Percentiles rank a stretch among this genome's conserved stretches.
Evolutionary conservation across 2,797 vertebrate genomes (phyloP).

Genomic region (Centropyge bicolor): DNA sequence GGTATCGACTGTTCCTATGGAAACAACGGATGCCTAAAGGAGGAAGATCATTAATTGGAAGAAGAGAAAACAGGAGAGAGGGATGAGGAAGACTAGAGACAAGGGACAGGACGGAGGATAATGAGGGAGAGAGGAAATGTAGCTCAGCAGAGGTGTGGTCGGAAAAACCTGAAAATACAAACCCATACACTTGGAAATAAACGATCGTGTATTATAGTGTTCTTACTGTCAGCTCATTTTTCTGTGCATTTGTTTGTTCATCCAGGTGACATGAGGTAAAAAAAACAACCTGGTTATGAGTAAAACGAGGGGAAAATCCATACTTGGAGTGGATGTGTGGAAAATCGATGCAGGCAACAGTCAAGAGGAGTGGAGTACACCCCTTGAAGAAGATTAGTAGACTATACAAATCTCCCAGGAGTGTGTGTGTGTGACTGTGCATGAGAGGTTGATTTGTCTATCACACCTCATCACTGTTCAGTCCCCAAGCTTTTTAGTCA

Average conservation of each 20-base stretch:
- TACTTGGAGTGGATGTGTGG: slow-evolving; percentile 41
- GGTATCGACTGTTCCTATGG: slow-evolving; percentile 88
- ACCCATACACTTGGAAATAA: not conserved
- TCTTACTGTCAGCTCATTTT: not conserved
- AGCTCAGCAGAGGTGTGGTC: slow-evolving; percentile 39
- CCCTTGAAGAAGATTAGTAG: slow-evolving; percentile 47
- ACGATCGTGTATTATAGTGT: slow-evolving; percentile 2
- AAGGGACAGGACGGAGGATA: slow-evolving; percentile 52
- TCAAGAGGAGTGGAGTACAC: slow-evolving; percentile 33
- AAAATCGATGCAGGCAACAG: slow-evolving; percentile 47
- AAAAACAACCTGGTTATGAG: not conserved
- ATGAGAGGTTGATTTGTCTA: slow-evolving; percentile 5
- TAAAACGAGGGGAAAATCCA: slow-evolving; percentile 31
- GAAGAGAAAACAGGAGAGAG: slow-evolving; percentile 68
- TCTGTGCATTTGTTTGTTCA: slow-evolving; percentile 24
- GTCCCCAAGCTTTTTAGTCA: not conserved
- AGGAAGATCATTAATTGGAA: slow-evolving; percentile 78
- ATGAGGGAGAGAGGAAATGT: slow-evolving; percentile 37
- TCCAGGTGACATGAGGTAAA: slow-evolving; percentile 20
- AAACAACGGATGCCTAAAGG: slow-evolving; percentile 86
- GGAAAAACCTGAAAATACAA: slow-evolving; percentile 30
- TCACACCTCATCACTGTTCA: not conserved
- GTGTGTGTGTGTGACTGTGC: slow-evolving; percentile 9
- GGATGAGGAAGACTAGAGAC: slow-evolving; percentile 64
- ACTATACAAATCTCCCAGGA: slow-evolving; percentile 40